Evolutionary conservation across 2,797 vertebrate genomes (phyloP).

Genomic region (Tympanoctomys barrerae): DNA sequence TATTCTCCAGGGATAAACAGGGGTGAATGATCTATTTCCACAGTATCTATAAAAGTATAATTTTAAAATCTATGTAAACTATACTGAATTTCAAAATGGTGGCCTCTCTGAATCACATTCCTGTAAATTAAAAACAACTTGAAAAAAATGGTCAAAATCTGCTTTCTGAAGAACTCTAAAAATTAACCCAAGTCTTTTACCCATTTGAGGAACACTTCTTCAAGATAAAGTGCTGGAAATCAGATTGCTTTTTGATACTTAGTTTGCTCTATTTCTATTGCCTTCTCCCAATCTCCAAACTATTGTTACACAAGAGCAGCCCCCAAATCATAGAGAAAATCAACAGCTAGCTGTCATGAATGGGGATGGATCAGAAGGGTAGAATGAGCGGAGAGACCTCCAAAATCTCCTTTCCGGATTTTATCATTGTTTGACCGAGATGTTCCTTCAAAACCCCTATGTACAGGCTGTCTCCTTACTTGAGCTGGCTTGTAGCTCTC

Average conservation of each 20-base stretch:
- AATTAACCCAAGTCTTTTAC: neutral
- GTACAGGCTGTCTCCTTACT: neutral
- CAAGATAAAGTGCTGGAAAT: neutral
- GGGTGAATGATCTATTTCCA: neutral
- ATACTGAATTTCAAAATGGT: neutral
- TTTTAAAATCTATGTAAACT: neutral
- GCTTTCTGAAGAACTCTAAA: neutral
- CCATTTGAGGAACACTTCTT: neutral
- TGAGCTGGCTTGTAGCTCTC: neutral
- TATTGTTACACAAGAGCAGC: slow-evolving; percentile 6
- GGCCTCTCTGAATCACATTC: neutral
- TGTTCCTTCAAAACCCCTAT: neutral
- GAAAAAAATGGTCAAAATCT: neutral
- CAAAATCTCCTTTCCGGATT: neutral
- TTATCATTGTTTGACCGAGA: neutral
- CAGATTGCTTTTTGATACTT: neutral
- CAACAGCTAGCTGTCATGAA: neutral
- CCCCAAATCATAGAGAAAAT: neutral
- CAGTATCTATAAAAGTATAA: neutral
- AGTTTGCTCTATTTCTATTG: neutral
- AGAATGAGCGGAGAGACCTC: neutral
- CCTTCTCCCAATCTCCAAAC: rapidly evolving
- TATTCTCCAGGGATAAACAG: neutral
- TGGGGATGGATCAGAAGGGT: rapidly evolving
- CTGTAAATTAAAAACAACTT: neutral